Base-by-base conservation (phyloP, 2,797 vertebrate species). In the Mormyrops boulengeri region DNA sequence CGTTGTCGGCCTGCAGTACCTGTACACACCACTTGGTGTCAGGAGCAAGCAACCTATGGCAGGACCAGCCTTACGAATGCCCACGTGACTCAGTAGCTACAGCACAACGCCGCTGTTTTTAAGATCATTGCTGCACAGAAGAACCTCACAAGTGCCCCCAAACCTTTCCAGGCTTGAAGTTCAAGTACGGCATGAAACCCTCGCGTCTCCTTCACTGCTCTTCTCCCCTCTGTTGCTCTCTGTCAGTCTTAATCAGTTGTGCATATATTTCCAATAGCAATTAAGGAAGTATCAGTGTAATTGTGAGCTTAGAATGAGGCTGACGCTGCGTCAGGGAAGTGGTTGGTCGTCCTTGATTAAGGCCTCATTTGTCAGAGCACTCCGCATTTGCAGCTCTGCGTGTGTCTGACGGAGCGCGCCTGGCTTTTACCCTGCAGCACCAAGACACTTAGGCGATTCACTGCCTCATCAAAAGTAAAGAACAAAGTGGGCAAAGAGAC, bases 61-160 rank as follows among this genome's bases (percentile, higher is more conserved):
- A 17, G 14, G 34, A 49, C 26, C 30, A 87, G 53, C 4, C 49
- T 26, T 86, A 30, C 47, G 53, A 82, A 38, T 19, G 22, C 8
- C 49, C 44, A 85, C 22, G 5, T 49, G 49, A 52, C 49, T 38
- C 2, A 62, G 8, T 47, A n/a, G 88, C 53, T 62, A n/a, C 34
- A 73, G 30, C n/a, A 34, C 88, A 89, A 38, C 41, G 17, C 41
- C 34, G 77, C 86, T 22, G 26, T 62, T 26, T 38, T 91, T 93
- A 89, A 92, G 91, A 91, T 93, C 91, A 91, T 91, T 89, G 82
- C 73, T 66, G 89, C 88, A 55, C 84, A 88, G 90, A 91, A 91
- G 73, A 89, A 91, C 60, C 89, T 90, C 91, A 90, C 91, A 93
- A 84, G 89, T 85, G 22, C 17, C 55, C 17, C 57, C 53, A 14